Conservation (phyloP, 1,140 invertebrate genomes). For the Hypsibius dujardini region DNA sequence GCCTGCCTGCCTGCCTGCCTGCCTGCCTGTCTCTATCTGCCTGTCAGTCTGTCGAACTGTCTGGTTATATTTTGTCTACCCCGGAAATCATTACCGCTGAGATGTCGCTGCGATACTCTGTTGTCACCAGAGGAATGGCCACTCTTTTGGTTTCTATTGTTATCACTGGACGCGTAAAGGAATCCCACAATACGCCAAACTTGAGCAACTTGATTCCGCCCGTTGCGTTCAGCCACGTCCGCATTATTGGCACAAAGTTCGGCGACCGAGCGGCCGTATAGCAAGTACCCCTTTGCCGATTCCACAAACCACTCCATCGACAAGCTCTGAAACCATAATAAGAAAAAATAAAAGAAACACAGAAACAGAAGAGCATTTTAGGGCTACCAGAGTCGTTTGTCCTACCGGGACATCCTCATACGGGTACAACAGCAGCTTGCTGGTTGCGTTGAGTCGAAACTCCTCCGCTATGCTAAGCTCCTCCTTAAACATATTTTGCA, state of each 20-base stretch:
- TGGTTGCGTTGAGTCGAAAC: background rate
- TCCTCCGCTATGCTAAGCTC: background rate
- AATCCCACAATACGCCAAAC: background rate
- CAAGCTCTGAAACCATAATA: constrained; percentile 25
- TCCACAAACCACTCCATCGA: constrained; percentile 33
- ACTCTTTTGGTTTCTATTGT: background rate
- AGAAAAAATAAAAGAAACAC: background rate
- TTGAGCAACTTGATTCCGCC: constrained; percentile 14
- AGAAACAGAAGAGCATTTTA: background rate
- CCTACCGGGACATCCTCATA: background rate
- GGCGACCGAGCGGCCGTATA: constrained; percentile 51
- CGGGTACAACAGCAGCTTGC: background rate
- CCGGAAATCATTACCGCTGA: constrained; percentile 41
- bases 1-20: no score
- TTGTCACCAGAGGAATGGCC: constrained; percentile 13
- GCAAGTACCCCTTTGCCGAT: constrained; percentile 44
- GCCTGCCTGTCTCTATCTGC: no score
- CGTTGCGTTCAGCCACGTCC: constrained; percentile 28
- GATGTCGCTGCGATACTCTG: constrained; percentile 44
- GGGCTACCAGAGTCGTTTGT: background rate
- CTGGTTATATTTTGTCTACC: constrained; percentile 29
- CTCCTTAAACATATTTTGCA: background rate
- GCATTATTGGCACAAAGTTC: constrained; percentile 78
- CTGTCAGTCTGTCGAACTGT: no score
- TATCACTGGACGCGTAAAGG: background rate